phyloP scores from a whole-genome alignment of 2,888 invertebrate genomes.

The Pseudoips prasinana region DNA sequence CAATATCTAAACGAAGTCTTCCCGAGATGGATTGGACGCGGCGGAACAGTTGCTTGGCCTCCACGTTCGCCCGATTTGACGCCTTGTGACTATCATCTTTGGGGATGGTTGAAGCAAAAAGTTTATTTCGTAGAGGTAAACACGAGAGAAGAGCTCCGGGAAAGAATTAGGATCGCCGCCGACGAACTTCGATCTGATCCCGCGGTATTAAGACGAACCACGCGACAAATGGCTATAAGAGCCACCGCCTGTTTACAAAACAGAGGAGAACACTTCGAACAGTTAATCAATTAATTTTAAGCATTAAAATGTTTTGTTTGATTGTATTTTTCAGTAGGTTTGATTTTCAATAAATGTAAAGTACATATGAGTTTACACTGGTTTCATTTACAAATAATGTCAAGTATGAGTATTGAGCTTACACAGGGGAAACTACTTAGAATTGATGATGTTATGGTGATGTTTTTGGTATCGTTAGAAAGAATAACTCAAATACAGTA shows the following conservation, averaged over 20 bases:
- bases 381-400: slow-evolving; percentile 1
- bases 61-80: slow-evolving; percentile 24
- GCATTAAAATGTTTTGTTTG: not conserved
- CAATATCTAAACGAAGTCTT: slow-evolving; percentile 9
- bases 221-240: slow-evolving; percentile 8
- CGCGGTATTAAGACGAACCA: slow-evolving; percentile 3
- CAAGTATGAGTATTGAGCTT: slow-evolving; percentile 2
- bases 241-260: slow-evolving; percentile 5
- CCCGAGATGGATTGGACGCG: slow-evolving; percentile 21
- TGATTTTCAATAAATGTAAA: slow-evolving; percentile 1
- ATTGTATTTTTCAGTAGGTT: no score
- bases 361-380: no score
- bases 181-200: slow-evolving; percentile 6
- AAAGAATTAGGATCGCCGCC: slow-evolving; percentile 5
- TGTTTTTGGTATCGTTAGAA: no score
- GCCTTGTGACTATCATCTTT: slow-evolving; percentile 19
- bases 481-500: no score
- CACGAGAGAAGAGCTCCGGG: slow-evolving; percentile 7
- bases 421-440: slow-evolving; percentile 2
- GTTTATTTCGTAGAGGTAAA: slow-evolving; percentile 9
- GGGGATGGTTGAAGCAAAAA: slow-evolving; percentile 18
- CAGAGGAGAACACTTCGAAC: slow-evolving; percentile 6
- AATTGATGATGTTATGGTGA: not conserved
- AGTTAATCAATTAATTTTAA: slow-evolving; percentile 1
- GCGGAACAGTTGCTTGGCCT: slow-evolving; percentile 20